These are phyloP conservation scores for Ormia ochracea DNA, from an alignment of 2,888 invertebrate genomes.

Conservation along the genomic window DNA sequence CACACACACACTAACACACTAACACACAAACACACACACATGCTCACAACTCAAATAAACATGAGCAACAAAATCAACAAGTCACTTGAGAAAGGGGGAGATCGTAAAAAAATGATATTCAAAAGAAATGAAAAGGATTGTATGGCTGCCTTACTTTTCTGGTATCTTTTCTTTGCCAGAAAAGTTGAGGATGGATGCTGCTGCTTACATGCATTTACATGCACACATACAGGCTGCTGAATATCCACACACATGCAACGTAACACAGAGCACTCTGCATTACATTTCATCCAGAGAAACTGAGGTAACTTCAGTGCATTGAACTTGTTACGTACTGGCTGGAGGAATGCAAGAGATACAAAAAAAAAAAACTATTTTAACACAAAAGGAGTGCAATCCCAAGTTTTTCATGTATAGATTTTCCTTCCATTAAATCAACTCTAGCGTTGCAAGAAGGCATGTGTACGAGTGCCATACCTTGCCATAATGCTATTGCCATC, in stretches of 20 bases:
- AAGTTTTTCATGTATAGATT: conserved; percentile 56
- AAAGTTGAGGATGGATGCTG: conserved; percentile 49
- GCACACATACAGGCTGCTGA: conserved; percentile 4
- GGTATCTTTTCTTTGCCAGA: conserved; percentile 34
- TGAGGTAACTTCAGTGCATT: conserved; percentile 61
- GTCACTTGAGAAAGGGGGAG: conserved; percentile 62
- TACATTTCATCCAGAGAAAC: conserved; percentile 41
- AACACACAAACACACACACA: neutral
- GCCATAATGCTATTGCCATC: conserved; percentile 17
- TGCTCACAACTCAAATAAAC: conserved; percentile 7
- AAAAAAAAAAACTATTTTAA: conserved; percentile 45
- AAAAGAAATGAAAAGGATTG: conserved; percentile 54
- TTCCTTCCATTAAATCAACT: conserved; percentile 48
- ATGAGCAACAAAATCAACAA: conserved; percentile 19
- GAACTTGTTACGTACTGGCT: conserved; percentile 46
- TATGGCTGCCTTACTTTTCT: conserved; percentile 26
- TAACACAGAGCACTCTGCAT: neutral
- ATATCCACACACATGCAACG: neutral
- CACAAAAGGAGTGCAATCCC: conserved; percentile 57
- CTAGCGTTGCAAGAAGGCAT: conserved; percentile 25
- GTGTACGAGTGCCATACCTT: conserved; percentile 26
- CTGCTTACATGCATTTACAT: conserved; percentile 23
- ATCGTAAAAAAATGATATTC: conserved; percentile 23
- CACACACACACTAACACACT: no score
- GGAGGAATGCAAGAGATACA: conserved; percentile 25